Base-by-base conservation (phyloP, 2,113 vertebrate species). In the Oenanthe melanoleuca region DNA sequence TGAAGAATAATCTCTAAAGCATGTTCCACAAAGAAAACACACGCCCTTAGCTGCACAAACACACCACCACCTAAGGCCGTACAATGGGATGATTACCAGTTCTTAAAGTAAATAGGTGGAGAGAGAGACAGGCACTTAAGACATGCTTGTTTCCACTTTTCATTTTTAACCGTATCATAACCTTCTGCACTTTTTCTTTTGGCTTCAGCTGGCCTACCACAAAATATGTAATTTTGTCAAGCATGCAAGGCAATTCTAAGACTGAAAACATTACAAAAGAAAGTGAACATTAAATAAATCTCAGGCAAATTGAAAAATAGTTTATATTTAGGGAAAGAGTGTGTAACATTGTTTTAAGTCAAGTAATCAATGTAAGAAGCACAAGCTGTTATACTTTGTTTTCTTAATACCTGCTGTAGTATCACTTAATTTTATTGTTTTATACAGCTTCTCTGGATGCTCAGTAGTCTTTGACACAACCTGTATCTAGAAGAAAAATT, bases 21-120 rank as follows among this genome's bases (percentile, higher is more conserved):
- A 1, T 70, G 22, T 82, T 94, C 86, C 81, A 91, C 71, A 80
- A 88, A 92, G 71, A 82, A 73, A 85, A 85, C 23, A 81, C 83
- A 93, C 85, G 12, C 92, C 81, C 92, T 70, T 66, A 89, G 60
- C 79, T 92, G 55, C 45, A 74, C 87, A 96, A 95, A 96, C 89
- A 95, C 28, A 86, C 1, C 64, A 80, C 81, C 74, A 37, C 82
- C 93, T 89, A 45, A 77, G 63, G 93, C 55, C 74, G 85, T 40
- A 57, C 52, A 59, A 28, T 22, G 29, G 50, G 80, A 95, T 67
- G 71, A 88, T 65, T 83, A 94, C 52, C 65, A 80, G 63, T 74
- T 80, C 80, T 65, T 56, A 92, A 83, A 86, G 93, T 53, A 96
- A 95, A 93, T 42, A 88, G 53, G 65, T 11, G 63, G 67, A 72